Evolutionary conservation across 1,140 invertebrate genomes (phyloP), one percentile per base, ranked within the genome.

Genomic region (Drosophila carrolli): DNA sequence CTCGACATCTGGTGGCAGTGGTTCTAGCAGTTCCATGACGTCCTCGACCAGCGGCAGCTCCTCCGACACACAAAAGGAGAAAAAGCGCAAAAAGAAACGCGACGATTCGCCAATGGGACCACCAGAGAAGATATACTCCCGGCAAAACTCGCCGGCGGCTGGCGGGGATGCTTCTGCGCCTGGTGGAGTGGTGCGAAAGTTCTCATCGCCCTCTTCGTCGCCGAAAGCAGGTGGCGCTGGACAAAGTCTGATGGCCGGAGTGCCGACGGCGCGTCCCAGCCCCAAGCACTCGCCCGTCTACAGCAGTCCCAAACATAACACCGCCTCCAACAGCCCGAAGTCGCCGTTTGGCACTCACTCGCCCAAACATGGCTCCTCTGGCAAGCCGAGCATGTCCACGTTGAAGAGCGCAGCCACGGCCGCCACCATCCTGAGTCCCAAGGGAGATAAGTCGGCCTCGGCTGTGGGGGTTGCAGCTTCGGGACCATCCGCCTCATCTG

Each of bases 371-470:
- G 90, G 90, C 19, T 91, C 95, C 10, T 95, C 96, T 1, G 96
- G 97, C 0, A 98, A 98, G 89, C 97, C 97, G 0, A 97, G 97
- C 81, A 97, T 98, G 95, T 97, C 96, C 0, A 95, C 96, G 1
- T 91, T 97, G n/a, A 97, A 97, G 89, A 97, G 96, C 23, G 82
- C 96, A 1, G 82, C 96, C 1, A 94, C 94, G 57, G 85, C 90
- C 5, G 90, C 66, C 14, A 88, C 84, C 11, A 91, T 81, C 91
- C 66, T 86, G 0, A 91, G 89, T 93, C 71, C 94, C 92, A 81
- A 93, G 43, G 75, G 74, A 10, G 85, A 91, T 10, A 91, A 94
- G 88, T 91, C 74, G 0, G 43, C 82, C 0, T 41, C 85, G 5
- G 65, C 63, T 11, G 61, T 56, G 1, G 60, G 72, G 6, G 35